Conservation (phyloP, 2,113 vertebrate genomes). For the Barbus barbus region DNA sequence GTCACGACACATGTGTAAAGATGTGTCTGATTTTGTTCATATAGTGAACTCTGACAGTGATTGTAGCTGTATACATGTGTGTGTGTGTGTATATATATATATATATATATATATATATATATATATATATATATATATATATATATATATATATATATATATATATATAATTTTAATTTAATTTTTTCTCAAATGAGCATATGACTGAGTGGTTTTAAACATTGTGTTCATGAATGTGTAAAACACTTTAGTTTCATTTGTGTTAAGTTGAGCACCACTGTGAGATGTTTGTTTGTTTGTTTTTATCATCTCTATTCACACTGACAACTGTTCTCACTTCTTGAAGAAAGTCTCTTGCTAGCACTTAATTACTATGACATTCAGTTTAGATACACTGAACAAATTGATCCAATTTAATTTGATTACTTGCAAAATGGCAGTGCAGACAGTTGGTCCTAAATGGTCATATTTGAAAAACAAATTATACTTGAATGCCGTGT, state of each 20-base stretch:
- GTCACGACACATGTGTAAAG: too few relatives aligned
- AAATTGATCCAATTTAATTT: neutral
- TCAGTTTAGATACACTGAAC: neutral
- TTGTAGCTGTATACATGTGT: too few relatives aligned
- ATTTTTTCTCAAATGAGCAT: too few relatives aligned
- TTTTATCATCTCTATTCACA: neutral
- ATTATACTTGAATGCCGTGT: neutral
- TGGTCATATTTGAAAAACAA: neutral
- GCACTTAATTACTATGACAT: neutral
- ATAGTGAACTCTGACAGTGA: too few relatives aligned
- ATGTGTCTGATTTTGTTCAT: too few relatives aligned
- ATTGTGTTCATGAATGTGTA: neutral
- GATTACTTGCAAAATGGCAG: neutral
- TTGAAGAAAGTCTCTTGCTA: neutral
- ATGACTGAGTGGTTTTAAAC: neutral
- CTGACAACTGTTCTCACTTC: neutral
- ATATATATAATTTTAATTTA: too few relatives aligned
- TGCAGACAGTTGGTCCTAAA: neutral
- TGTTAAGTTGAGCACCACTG: neutral
- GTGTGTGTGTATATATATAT: too few relatives aligned
- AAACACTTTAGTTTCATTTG: neutral
- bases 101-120: too few relatives aligned
- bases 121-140: too few relatives aligned
- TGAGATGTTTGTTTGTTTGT: neutral
- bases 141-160: too few relatives aligned